Conservation (phyloP, 2,888 invertebrate species). For the Cephalotes varians region DNA sequence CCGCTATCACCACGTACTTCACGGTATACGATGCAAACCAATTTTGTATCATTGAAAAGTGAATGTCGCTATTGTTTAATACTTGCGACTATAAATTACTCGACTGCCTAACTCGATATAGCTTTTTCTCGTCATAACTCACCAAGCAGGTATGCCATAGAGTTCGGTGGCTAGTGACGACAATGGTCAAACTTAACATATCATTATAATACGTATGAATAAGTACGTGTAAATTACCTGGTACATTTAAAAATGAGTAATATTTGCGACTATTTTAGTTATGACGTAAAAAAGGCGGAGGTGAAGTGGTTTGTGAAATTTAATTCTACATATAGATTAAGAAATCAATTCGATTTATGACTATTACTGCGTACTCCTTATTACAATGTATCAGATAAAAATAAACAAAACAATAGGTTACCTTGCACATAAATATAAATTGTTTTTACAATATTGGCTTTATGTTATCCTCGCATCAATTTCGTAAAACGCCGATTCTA, state of each 20-base stretch:
- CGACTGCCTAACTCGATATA: constrained; percentile 1
- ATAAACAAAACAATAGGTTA: neutral
- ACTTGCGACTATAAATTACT: constrained; percentile 19
- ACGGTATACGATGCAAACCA: constrained; percentile 13
- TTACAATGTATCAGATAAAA: neutral
- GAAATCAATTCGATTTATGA: neutral
- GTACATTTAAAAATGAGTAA: neutral
- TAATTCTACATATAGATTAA: neutral
- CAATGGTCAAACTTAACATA: constrained; percentile 33
- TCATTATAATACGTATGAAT: constrained; percentile 32
- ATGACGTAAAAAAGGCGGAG: neutral
- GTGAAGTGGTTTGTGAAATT: neutral
- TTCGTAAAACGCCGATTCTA: neutral
- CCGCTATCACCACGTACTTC: constrained; percentile 41
- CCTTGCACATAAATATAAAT: neutral
- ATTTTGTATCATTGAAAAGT: constrained; percentile 56
- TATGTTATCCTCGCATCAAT: neutral
- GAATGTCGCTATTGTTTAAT: constrained; percentile 48
- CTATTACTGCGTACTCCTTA: neutral
- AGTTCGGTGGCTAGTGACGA: constrained; percentile 10
- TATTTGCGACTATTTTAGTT: neutral
- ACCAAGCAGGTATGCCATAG: neutral
- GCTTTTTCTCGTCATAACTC: constrained; percentile 26
- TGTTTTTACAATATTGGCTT: neutral
- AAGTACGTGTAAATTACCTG: constrained; percentile 4